These are phyloP conservation scores for Drosophila paramelanica DNA, from an alignment of 2,888 invertebrate genomes.

Conservation along the genomic window DNA sequence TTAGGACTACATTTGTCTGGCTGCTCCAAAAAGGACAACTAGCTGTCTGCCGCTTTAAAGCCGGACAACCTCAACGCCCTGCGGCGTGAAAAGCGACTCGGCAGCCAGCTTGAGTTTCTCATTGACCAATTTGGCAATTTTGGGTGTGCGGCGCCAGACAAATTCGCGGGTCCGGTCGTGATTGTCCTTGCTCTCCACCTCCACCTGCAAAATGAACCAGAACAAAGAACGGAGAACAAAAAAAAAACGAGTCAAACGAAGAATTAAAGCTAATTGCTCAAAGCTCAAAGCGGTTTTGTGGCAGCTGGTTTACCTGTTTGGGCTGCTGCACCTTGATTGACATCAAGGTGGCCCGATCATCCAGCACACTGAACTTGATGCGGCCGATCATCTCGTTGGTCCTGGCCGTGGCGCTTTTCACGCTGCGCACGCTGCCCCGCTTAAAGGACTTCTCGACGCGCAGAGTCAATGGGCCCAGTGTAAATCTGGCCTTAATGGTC, in stretches of 20 bases:
- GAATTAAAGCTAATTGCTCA: slow-evolving; percentile 55
- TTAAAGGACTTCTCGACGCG: slow-evolving; percentile 89
- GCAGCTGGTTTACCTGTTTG: slow-evolving; percentile 88
- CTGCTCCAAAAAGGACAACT: slow-evolving; percentile 26
- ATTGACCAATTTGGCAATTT: slow-evolving; percentile 93
- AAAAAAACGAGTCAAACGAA: slow-evolving; percentile 6
- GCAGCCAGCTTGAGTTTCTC: slow-evolving; percentile 88
- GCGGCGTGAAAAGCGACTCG: slow-evolving; percentile 83
- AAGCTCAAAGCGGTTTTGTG: slow-evolving; percentile 20
- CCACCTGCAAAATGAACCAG: slow-evolving; percentile 86
- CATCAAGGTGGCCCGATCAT: slow-evolving; percentile 92
- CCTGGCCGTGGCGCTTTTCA: slow-evolving; percentile 94
- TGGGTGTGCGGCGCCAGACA: slow-evolving; percentile 92
- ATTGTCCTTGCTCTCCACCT: slow-evolving; percentile 92
- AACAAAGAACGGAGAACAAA: background rate
- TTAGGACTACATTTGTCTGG: slow-evolving; percentile 50
- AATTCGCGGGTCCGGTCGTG: slow-evolving; percentile 94
- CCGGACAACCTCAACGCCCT: slow-evolving; percentile 83
- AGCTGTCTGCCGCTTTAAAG: slow-evolving; percentile 63
- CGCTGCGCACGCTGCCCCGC: slow-evolving; percentile 91
- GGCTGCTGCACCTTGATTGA: slow-evolving; percentile 94
- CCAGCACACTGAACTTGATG: slow-evolving; percentile 90
- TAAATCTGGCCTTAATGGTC: slow-evolving; percentile 92
- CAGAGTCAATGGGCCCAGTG: slow-evolving; percentile 91
- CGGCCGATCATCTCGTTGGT: slow-evolving; percentile 94